Conservation (phyloP, 2,113 vertebrate species). For the Otis tarda region DNA sequence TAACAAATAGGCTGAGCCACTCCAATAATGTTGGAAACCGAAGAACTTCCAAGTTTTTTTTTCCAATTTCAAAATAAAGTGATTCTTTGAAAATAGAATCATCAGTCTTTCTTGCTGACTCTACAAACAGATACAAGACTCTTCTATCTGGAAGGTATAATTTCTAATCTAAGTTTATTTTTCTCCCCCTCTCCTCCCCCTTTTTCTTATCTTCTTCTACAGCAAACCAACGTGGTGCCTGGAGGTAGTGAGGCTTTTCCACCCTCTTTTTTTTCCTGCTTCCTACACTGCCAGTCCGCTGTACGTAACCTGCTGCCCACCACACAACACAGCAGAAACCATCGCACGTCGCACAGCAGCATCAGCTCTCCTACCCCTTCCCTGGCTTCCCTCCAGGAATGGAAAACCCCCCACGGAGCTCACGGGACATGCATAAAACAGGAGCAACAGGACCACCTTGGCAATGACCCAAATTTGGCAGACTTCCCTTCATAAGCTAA, state of each 20-base stretch:
- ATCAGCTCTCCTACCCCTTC: background rate
- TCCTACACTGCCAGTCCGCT: background rate
- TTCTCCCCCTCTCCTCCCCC: rapidly evolving
- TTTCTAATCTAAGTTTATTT: background rate
- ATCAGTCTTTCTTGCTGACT: background rate
- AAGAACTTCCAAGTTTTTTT: background rate
- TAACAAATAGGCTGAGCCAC: background rate
- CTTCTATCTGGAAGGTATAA: background rate
- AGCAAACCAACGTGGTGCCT: background rate
- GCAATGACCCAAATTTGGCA: background rate
- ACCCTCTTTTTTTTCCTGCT: background rate
- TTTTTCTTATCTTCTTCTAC: background rate
- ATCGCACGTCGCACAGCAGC: no score
- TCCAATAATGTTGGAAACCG: background rate
- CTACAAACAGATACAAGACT: background rate
- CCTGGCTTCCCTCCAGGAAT: background rate
- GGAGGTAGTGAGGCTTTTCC: background rate
- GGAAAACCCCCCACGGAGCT: background rate
- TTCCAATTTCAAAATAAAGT: background rate
- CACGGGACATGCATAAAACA: background rate
- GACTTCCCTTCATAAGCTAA: background rate
- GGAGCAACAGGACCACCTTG: background rate
- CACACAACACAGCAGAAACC: background rate
- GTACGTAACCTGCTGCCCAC: background rate
- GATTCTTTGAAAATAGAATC: background rate